Base-by-base conservation (phyloP, 64 coral and sea anemone genomes). In the Catalaphyllia jardinei region DNA sequence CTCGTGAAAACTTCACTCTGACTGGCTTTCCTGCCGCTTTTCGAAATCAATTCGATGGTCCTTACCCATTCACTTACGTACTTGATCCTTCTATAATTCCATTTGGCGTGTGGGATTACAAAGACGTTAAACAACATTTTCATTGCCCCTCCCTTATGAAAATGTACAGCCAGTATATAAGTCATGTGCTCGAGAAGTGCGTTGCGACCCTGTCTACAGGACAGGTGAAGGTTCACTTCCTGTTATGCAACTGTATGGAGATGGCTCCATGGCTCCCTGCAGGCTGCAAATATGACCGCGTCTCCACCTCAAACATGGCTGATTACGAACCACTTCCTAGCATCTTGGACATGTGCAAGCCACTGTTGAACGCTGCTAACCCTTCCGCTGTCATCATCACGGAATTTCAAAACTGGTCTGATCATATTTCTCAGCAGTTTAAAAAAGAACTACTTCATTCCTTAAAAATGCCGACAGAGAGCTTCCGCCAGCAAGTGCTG, bases 31-130 rank as follows among this genome's bases (percentile, higher is more conserved):
- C 57, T n/a, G 52, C 80, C 24, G 59, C 17, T 59, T 4, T 80
- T 4, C 39, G 39, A 46, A 65, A 79, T 20, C 22, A 31, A 18
- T 73, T 69, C 27, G 16, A 6, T 27, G 60, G 76, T 39, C 11
- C 61, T 1, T 79, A 57, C 12, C 54, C 54, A 14, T 57, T 52
- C 24, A 30, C 11, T 52, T 89, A 91, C 62, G 25, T 52, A 2
- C 29, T 91, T 61, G 63, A 29, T 31, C 63, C 69, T 16, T 71
- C 52, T 54, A 69, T 54, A 0, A 29, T 83, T 24, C 89, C 89
- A 71, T 91, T 91, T 22, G n/a, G 19, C 4, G n/a, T 52, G 11
- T 91, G 89, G 89, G 89, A 91, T 51, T 84, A 91, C 89, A 82
- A 67, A 60, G 18, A 29, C 28, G 89, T 76, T 4, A 51, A 52